Base-by-base conservation (phyloP, 2,113 vertebrate genomes). In the Etheostoma cragini region DNA sequence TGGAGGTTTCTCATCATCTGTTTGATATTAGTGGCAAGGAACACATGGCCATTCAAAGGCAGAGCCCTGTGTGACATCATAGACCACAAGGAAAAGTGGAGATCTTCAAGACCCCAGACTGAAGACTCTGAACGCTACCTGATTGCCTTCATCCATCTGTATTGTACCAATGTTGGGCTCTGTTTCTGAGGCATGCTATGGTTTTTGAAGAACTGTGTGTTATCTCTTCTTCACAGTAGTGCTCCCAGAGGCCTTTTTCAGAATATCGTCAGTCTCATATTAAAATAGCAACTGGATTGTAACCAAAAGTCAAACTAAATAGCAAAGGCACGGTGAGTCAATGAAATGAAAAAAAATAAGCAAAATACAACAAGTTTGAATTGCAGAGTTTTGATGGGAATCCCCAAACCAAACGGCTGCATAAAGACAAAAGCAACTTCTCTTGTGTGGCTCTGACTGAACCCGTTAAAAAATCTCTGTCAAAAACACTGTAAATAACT, bases 1-100 rank as follows among this genome's bases (percentile, higher is more conserved):
- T 89, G 87, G 92, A 93, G 94, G 91, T 94, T 95, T 93, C 80
- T 89, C 91, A 83, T 95, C 95, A 96, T 96, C 95, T 96, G 95
- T 93, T 95, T 93, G 94, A 95, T 95, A 96, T 96, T 96, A 96
- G 95, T 93, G 94, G 95, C 94, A 91, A 95, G 85, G 89, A 95
- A 91, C 95, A 95, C 92, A 95, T 95, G 94, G 94, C 88, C 88
- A 94, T 94, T 95, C 93, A 95, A 94, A 95, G 95, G 91, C 92
- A 93, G 73, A 93, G 91, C 89, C 88, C 82, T 83, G 84, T 85
- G 94, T 95, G 95, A 95, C 93, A 95, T 95, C 95, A 95, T 95
- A 83, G 71, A 93, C 93, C 93, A 84, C 94, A 93, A 89, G 81
- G 92, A 92, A 91, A 91, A 93, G 91, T 81, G 76, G 89, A 89